Conservation (phyloP, 2,797 vertebrate species). For the Lagodon rhomboides region DNA sequence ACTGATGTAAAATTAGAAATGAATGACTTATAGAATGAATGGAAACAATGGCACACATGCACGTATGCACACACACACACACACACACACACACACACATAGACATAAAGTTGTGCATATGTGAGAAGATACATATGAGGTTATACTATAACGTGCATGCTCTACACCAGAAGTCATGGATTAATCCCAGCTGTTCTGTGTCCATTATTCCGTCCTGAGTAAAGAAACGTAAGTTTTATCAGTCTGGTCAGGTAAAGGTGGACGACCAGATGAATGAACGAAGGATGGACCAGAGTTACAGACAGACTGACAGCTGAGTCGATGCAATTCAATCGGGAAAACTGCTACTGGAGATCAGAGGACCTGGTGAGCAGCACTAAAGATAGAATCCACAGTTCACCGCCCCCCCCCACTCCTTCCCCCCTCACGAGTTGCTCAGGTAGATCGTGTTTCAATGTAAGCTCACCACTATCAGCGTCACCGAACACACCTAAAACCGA, state of each 20-base stretch:
- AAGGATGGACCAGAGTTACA: conserved; percentile 16
- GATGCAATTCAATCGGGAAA: conserved; percentile 82
- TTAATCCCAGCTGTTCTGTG: background rate
- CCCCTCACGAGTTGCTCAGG: conserved; percentile 32
- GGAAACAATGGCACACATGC: conserved; percentile 17
- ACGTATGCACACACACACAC: background rate
- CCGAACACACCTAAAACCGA: background rate
- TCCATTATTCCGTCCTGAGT: background rate
- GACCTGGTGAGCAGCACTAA: conserved; percentile 71
- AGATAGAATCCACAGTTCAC: conserved; percentile 72
- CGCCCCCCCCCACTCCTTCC: background rate
- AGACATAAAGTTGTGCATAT: background rate
- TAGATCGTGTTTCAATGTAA: conserved; percentile 64
- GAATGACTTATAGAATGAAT: conserved; percentile 24
- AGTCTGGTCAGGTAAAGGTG: background rate
- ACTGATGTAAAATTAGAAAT: conserved; percentile 40
- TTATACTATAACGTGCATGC: too few species aligned
- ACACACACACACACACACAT: conserved; percentile 14
- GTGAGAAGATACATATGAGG: background rate
- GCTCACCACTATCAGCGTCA: conserved; percentile 16
- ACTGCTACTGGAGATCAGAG: conserved; percentile 58
- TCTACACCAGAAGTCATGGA: background rate
- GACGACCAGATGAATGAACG: conserved; percentile 40
- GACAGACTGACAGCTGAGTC: conserved; percentile 80
- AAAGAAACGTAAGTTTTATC: background rate